These are phyloP conservation scores for Malachius bipustulatus DNA, from an alignment of 2,888 invertebrate genomes.

Conservation along the genomic window DNA sequence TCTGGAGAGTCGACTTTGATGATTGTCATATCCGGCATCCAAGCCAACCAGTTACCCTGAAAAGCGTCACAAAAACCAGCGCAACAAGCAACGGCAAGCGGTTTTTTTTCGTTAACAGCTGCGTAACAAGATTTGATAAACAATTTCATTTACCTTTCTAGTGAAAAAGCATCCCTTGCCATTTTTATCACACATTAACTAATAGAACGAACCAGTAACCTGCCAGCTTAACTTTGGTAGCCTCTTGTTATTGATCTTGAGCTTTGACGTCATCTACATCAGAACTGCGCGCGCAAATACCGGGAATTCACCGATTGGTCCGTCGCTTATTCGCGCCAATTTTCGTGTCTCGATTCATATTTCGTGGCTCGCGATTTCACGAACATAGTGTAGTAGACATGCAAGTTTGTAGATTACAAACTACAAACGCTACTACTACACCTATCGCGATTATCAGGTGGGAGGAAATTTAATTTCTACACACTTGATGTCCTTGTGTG, in stretches of 20 bases:
- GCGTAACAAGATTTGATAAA: constrained; percentile 15
- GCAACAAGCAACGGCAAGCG: not conserved
- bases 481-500: too few relatives aligned
- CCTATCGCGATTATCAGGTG: constrained; percentile 1
- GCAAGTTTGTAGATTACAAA: constrained; percentile 22
- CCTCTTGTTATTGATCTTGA: constrained; percentile 30
- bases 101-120: constrained; percentile 12
- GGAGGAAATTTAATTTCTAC: too few relatives aligned
- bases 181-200: constrained; percentile 58
- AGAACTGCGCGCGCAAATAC: constrained; percentile 21
- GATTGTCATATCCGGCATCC: constrained; percentile 1
- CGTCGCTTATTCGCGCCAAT: constrained; percentile 30
- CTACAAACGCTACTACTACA: constrained; percentile 9
- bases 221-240: constrained; percentile 31
- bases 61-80: constrained; percentile 5
- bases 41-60: not conserved
- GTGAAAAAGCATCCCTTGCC: constrained; percentile 60
- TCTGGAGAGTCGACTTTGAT: too few relatives aligned
- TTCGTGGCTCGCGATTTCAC: constrained; percentile 18
- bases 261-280: constrained; percentile 26
- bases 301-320: constrained; percentile 22
- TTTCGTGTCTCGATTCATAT: constrained; percentile 28
- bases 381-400: constrained; percentile 19
- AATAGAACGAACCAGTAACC: constrained; percentile 23
- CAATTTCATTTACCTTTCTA: constrained; percentile 41